Base-by-base conservation (phyloP, 2,113 vertebrate genomes). In the Spea bombifrons region DNA sequence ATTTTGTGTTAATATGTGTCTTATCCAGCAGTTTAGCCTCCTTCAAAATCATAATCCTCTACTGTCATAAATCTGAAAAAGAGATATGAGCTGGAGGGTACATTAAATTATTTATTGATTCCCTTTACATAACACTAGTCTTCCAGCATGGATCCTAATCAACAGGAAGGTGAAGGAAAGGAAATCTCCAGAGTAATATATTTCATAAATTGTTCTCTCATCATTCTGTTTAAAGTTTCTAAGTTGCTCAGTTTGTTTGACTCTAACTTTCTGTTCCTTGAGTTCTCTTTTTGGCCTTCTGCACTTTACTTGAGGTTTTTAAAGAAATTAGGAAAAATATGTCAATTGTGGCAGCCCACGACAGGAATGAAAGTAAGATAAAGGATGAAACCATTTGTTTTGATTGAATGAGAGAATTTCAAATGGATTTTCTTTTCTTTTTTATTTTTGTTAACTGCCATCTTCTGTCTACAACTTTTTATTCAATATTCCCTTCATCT, bases 21-120 rank as follows among this genome's bases (percentile, higher is more conserved):
- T 78, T 46, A 72, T 78, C 52, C 64, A 53, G 59, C 48, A 52
- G 59, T 65, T 78, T 78, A 65, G 66, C 17, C 47, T 16, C 30
- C 61, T 65, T 71, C 13, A 71, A 50, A 72, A 72, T 66, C 59
- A 53, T 65, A 78, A 72, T 78, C 69, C 61, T 78, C 10, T 16
- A 13, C 69, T 78, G 76, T 72, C 76, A 72, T 78, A 71, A 78
- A 72, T 78, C 76, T 71, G 66, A 78, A 45, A 57, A 46, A 30
- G 30, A 72, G 61, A 65, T 48, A 43, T 72, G 76, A 65, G 76
- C 76, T 78, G 76, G 76, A 78, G 76, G 76, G 76, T 66, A 66
- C 69, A 78, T 72, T 78, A 78, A 78, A 78, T 78, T 78, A 78
- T 78, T 78, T 78, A 78, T 78, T 72, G 76, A 78, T 78, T 78